Evolutionary conservation across 2,888 invertebrate genomes (phyloP).

Genomic region (Deroplatys truncata): DNA sequence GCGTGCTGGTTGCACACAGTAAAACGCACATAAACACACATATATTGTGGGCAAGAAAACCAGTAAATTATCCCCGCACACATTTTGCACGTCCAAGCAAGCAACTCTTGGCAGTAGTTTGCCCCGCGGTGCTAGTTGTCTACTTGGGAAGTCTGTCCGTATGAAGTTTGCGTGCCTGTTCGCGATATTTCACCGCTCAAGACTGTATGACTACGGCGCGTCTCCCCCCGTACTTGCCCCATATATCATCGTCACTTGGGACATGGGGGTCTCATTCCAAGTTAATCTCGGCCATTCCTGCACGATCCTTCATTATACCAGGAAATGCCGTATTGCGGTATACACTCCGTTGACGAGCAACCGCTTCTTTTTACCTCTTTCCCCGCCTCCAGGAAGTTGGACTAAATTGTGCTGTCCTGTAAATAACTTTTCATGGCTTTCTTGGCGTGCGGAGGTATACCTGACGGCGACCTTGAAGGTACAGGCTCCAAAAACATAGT

Average conservation of each 20-base stretch:
- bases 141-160: slow-evolving; percentile 6
- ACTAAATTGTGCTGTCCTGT: not conserved
- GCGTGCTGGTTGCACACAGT: not conserved
- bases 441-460: not conserved
- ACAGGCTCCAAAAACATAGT: not conserved
- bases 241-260: slow-evolving; percentile 27
- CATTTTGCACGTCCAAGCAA: slow-evolving; percentile 5
- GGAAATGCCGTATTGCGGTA: slow-evolving; percentile 25
- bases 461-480: not conserved
- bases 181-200: slow-evolving; percentile 21
- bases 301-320: slow-evolving; percentile 23
- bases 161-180: slow-evolving; percentile 12
- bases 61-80: slow-evolving; percentile 4
- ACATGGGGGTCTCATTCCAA: slow-evolving; percentile 22
- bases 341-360: not conserved
- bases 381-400: not conserved
- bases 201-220: slow-evolving; percentile 19
- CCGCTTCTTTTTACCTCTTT: not conserved
- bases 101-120: not conserved
- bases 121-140: not conserved
- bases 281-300: slow-evolving; percentile 25
- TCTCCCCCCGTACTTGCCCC: slow-evolving; percentile 21
- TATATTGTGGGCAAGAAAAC: not conserved
- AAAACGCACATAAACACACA: not conserved
- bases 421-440: not conserved